Evolutionary conservation across 2,113 vertebrate genomes (phyloP).

Genomic region (Scalopus aquaticus): DNA sequence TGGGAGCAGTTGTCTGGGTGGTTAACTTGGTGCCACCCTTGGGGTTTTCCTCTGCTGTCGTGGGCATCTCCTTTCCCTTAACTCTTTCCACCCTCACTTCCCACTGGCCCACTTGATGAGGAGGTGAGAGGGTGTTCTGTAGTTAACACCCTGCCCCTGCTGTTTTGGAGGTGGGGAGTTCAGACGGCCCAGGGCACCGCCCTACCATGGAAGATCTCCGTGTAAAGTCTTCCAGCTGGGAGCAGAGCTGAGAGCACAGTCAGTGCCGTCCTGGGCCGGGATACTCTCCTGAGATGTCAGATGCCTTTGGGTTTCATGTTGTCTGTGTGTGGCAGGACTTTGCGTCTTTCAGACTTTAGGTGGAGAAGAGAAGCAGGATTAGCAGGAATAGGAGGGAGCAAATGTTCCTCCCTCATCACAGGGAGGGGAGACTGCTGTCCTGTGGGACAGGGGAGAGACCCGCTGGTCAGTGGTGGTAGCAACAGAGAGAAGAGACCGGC

Average conservation of each 20-base stretch:
- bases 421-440: background rate
- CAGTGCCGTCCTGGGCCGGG: accelerated
- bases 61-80: background rate
- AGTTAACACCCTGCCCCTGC: background rate
- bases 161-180: background rate
- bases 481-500: background rate
- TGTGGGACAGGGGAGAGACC: background rate
- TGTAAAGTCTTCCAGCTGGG: no score
- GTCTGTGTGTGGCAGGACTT: background rate
- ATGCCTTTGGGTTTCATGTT: background rate
- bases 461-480: background rate
- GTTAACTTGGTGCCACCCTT: background rate
- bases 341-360: background rate
- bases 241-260: background rate
- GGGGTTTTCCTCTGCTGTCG: accelerated
- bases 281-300: background rate
- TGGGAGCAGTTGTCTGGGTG: background rate
- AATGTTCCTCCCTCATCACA: no score
- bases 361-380: background rate
- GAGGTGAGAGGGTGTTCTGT: background rate
- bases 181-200: background rate
- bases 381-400: background rate
- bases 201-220: accelerated
- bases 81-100: background rate
- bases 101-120: background rate